Base-by-base conservation (phyloP, 1,140 invertebrate species). In the Hypothenemus hampei region DNA sequence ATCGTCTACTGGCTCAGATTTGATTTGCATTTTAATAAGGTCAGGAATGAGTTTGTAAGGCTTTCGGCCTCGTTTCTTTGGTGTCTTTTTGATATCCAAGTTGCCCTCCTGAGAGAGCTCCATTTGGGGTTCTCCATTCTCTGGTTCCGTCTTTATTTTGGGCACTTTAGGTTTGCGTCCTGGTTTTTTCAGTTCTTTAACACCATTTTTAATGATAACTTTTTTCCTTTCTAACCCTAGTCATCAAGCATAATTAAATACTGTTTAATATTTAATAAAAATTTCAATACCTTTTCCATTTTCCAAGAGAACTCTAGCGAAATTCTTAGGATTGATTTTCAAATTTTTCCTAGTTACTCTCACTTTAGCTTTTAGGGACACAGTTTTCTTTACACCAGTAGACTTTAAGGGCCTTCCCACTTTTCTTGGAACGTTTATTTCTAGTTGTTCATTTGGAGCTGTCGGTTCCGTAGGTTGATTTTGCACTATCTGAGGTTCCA, bases 191-290 rank as follows among this genome's bases (percentile, higher is more conserved):
- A 60, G 43, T 7, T 64, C 49, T 16, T 61, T 67, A 5, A 62
- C 41, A 15, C 65, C 65, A 54, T 69, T 70, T 53, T 65, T 65
- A 7, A 72, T 45, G 29, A 71, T 46, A 10, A 60, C 55, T 53
- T 69, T 65, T 54, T 69, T 68, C 37, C 41, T 53, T 52, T 67
- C 64, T 35, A 60, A 36, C 36, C 22, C 53, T 56, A 23, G n/a
- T n/a, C n/a, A n/a, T n/a, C n/a, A 20, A 48, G 19, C 3, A 54
- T 21, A 22, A 43, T 3, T 1, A 37, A 37, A 37, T 13, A 16
- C 5, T 18, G n/a, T n/a, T n/a, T n/a, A n/a, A 2, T 31, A 31
- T 19, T 4, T 18, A 4, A 39, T 4, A 16, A 15, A 43, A 21
- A 43, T 3, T 40, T 11, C 6, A 22, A 8, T 31, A 63, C 57